Percentiles rank a stretch among this genome's conserved stretches.
phyloP scores from a whole-genome alignment of 1,140 invertebrate species.

The Triops cancriformis region DNA sequence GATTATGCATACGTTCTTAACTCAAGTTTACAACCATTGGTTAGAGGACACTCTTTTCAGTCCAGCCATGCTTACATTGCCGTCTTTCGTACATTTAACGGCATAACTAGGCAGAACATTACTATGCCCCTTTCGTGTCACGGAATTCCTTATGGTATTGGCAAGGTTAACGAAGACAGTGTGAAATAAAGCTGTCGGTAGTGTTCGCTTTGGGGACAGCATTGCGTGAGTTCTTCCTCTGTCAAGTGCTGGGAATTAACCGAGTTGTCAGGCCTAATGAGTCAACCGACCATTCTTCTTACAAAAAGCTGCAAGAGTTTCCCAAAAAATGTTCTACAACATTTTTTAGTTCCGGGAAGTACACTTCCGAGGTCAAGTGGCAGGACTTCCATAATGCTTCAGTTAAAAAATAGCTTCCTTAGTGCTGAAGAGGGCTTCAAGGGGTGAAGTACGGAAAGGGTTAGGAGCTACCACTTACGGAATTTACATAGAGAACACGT shows the following conservation, averaged over 20 bases:
- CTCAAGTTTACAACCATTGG: neutral
- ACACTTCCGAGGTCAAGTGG: neutral
- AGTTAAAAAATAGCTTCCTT: neutral
- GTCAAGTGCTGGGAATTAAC: neutral
- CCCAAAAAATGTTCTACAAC: neutral
- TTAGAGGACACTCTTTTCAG: neutral
- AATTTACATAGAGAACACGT: neutral
- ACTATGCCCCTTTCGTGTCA: too few species aligned
- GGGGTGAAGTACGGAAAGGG: too few species aligned
- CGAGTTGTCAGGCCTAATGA: slow-evolving; percentile 2
- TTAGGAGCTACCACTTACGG: neutral
- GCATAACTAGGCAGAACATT: too few species aligned
- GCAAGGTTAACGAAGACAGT: too few species aligned
- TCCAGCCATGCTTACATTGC: neutral
- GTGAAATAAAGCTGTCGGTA: neutral
- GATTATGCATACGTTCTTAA: slow-evolving; percentile 7
- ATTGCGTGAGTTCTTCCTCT: neutral
- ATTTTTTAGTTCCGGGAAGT: slow-evolving; percentile 1
- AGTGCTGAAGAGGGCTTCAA: neutral
- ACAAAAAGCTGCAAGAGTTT: neutral
- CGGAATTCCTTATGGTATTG: too few species aligned
- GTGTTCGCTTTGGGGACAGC: neutral
- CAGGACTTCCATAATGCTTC: neutral
- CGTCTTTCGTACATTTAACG: neutral
- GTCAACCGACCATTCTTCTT: neutral